These are phyloP conservation scores for Holotrichia oblita DNA, from an alignment of 1,140 invertebrate species.

Conservation along the genomic window DNA sequence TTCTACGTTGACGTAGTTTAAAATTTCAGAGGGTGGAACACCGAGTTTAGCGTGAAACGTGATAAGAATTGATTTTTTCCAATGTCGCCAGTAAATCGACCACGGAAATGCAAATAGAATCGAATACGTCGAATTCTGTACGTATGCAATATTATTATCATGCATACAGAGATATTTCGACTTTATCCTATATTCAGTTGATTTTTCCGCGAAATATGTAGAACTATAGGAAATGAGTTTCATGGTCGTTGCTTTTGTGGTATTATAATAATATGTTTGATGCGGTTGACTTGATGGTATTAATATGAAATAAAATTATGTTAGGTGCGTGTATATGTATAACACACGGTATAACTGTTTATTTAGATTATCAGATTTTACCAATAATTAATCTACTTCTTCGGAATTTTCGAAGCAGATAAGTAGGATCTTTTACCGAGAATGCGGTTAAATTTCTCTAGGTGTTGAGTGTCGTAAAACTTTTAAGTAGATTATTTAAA, in stretches of 20 bases:
- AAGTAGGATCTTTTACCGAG: background rate
- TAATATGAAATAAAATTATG: background rate
- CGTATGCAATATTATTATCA: background rate
- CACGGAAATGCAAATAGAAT: background rate
- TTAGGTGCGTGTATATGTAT: background rate
- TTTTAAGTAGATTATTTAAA: too few species aligned
- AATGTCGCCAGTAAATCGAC: background rate
- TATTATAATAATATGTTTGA: background rate
- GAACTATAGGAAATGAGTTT: background rate
- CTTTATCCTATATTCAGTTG: background rate
- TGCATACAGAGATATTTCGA: background rate
- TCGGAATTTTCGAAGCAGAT: too few species aligned
- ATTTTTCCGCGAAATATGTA: background rate
- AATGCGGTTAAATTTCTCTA: too few species aligned
- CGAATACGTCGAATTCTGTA: conserved; percentile 10
- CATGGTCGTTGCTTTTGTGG: background rate
- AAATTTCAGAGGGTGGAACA: conserved; percentile 23
- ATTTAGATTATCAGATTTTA: background rate
- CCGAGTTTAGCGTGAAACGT: conserved; percentile 10
- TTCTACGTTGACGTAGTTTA: conserved; percentile 20
- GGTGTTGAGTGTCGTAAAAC: too few species aligned
- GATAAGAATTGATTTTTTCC: conserved; percentile 34
- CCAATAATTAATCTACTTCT: background rate
- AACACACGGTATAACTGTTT: background rate
- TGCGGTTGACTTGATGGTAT: background rate